Conservation (phyloP, 2,888 invertebrate species). For the Stomorhina lunata region DNA sequence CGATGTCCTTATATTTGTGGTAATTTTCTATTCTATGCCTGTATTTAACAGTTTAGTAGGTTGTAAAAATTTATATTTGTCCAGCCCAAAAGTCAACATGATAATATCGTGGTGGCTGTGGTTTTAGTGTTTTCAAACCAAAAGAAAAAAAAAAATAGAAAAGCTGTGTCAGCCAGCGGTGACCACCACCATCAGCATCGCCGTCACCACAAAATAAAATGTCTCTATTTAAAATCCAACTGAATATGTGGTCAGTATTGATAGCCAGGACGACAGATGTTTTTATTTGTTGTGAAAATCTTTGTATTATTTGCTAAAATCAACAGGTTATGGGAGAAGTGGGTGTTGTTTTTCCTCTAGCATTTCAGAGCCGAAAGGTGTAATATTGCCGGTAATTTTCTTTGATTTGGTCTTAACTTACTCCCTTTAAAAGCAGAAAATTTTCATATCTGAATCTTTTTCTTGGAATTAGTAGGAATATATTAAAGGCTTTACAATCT, state of each 20-base stretch:
- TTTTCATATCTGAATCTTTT: no score
- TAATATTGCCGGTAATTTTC: no score
- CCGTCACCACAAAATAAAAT: not conserved
- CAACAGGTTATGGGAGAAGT: constrained; percentile 9
- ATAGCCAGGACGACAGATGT: constrained; percentile 21
- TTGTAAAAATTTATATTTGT: constrained; percentile 31
- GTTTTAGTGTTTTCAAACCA: constrained; percentile 18
- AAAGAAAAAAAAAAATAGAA: not conserved
- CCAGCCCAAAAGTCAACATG: constrained; percentile 36
- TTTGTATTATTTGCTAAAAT: not conserved
- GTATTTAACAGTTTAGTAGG: constrained; percentile 51
- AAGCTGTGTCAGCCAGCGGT: constrained; percentile 42
- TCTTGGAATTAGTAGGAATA: no score
- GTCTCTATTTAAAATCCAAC: constrained; percentile 4
- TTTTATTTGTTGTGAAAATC: not conserved
- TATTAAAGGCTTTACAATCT: no score
- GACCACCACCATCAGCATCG: no score
- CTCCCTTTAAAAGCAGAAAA: no score
- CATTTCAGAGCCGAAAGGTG: no score
- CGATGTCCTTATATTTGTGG: constrained; percentile 48
- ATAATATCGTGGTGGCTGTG: constrained; percentile 41
- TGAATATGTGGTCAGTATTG: not conserved
- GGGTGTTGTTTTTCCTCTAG: no score
- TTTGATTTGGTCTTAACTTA: no score
- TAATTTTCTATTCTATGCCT: constrained; percentile 43